phyloP scores from a whole-genome alignment of 2,113 vertebrate genomes.

The Cottus gobio region DNA sequence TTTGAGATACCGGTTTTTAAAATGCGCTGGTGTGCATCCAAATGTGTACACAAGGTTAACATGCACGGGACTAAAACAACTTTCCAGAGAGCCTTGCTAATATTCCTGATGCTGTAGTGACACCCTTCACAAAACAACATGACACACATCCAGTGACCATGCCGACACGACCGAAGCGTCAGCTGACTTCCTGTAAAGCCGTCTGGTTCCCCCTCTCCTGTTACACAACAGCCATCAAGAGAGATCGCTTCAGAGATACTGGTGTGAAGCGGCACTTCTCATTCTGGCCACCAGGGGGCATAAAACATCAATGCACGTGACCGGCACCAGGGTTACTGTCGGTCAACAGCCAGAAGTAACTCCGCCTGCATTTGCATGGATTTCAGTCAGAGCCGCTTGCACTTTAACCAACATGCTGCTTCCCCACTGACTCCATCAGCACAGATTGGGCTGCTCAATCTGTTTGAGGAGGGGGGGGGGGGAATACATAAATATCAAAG shows the following conservation, averaged over 20 bases:
- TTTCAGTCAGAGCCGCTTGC: conserved; percentile 22
- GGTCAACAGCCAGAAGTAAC: conserved; percentile 75
- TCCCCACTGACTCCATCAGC: conserved; percentile 37
- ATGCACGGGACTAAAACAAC: background rate
- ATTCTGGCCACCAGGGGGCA: conserved; percentile 64
- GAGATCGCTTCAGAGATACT: background rate
- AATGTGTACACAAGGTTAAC: background rate
- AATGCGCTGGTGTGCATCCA: no score
- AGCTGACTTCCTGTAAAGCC: conserved; percentile 35
- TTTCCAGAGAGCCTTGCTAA: background rate
- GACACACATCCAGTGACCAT: conserved; percentile 7
- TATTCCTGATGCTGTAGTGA: background rate
- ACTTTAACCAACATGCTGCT: conserved; percentile 57
- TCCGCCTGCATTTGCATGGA: conserved; percentile 33
- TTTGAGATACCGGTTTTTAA: background rate
- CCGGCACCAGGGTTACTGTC: conserved; percentile 66
- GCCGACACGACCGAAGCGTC: conserved; percentile 24
- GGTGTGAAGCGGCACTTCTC: background rate
- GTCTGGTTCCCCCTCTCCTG: conserved; percentile 15
- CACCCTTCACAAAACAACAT: background rate
- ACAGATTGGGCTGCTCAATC: conserved; percentile 26
- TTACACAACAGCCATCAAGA: conserved; percentile 46
- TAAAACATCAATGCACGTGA: background rate
- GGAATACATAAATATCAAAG: no score
- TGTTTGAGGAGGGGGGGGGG: background rate